These are phyloP conservation scores for Heliconius melpomene DNA, from an alignment of 1,140 invertebrate genomes.

Conservation along the genomic window DNA sequence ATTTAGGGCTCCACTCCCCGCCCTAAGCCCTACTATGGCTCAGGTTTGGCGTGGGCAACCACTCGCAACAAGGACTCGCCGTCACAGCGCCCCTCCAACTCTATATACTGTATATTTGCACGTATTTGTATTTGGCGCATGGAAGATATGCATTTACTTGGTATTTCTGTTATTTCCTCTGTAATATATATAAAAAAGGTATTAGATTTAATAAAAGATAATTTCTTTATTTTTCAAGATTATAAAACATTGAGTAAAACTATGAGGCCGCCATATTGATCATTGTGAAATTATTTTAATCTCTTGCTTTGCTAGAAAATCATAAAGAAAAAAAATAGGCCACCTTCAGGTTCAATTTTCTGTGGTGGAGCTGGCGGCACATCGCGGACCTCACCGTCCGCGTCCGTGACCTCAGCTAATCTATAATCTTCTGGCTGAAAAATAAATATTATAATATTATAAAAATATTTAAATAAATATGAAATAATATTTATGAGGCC, in stretches of 20 bases:
- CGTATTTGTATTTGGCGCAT: conserved; percentile 89
- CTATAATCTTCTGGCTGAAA: conserved; percentile 92
- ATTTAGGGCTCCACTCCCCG: conserved; percentile 47
- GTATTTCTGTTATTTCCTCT: conserved; percentile 87
- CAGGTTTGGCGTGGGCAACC: conserved; percentile 92
- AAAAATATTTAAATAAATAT: too few relatives aligned
- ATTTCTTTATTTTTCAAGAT: too few relatives aligned
- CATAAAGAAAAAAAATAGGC: too few relatives aligned
- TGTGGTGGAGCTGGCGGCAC: conserved; percentile 83
- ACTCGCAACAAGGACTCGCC: conserved; percentile 98
- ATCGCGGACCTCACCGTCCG: conserved; percentile 89
- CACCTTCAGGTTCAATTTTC: conserved; percentile 73
- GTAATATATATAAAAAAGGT: conserved; percentile 36
- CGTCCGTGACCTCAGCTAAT: conserved; percentile 85
- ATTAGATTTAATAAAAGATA: background rate
- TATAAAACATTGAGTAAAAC: too few relatives aligned
- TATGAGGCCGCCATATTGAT: too few relatives aligned
- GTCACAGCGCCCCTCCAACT: conserved; percentile 99
- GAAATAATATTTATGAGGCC: too few relatives aligned
- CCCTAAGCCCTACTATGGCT: conserved; percentile 84
- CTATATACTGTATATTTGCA: conserved; percentile 95
- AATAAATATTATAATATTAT: background rate
- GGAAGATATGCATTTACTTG: conserved; percentile 94
- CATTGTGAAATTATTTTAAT: too few relatives aligned
- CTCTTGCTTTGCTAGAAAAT: too few relatives aligned